Evolutionary conservation across 53 echinoderm and acorn worm genomes (phyloP).

Genomic region (Arbacia lixula): DNA sequence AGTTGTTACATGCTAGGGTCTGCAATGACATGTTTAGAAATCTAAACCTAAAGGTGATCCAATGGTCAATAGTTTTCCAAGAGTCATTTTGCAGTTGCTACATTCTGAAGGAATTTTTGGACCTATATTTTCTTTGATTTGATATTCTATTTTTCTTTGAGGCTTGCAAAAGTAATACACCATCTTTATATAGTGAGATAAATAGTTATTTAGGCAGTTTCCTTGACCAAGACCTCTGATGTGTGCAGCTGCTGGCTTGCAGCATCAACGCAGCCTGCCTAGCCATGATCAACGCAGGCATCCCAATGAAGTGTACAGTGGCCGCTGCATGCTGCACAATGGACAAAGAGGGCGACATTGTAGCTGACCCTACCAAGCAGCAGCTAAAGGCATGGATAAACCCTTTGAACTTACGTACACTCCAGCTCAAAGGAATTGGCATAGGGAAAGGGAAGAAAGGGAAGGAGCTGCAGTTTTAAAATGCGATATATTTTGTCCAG

Average conservation of each 20-base stretch:
- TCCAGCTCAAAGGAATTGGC: too few species aligned
- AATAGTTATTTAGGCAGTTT: not conserved
- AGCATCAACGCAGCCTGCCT: constrained; percentile 93
- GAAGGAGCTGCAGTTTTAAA: too few species aligned
- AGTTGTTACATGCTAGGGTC: too few species aligned
- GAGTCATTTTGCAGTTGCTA: too few species aligned
- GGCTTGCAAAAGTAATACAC: not conserved
- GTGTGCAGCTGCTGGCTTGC: constrained; percentile 80
- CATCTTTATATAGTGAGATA: not conserved
- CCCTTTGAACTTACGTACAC: too few species aligned
- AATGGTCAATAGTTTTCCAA: too few species aligned
- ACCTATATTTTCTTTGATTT: not conserved
- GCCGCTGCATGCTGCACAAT: constrained; percentile 83
- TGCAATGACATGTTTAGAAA: too few species aligned
- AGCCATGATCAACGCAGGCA: constrained; percentile 94
- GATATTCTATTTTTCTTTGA: not conserved
- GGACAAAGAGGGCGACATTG: constrained; percentile 72
- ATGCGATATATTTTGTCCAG: too few species aligned
- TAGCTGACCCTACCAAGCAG: constrained; percentile 86
- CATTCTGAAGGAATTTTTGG: not conserved
- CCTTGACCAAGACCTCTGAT: constrained; percentile 14
- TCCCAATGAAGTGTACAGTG: constrained; percentile 93
- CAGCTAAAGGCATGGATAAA: constrained; percentile 80
- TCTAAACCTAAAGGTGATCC: too few species aligned
- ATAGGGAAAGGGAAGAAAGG: too few species aligned